Conservation (phyloP, 2,113 vertebrate species). For the Passer domesticus region DNA sequence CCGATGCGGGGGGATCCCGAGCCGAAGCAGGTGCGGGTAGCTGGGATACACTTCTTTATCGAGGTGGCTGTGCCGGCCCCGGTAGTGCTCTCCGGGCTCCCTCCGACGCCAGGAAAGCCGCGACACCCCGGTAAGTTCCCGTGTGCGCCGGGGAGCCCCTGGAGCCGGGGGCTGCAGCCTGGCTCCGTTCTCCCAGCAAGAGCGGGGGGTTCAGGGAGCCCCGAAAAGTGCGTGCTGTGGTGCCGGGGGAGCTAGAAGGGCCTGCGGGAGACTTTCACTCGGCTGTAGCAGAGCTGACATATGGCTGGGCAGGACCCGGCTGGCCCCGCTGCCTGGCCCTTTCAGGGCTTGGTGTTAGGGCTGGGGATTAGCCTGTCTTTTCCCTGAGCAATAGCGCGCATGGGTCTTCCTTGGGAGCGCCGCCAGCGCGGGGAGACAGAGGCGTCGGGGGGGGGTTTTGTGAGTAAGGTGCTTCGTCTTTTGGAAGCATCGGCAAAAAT, state of each 20-base stretch:
- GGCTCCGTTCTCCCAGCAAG: neutral
- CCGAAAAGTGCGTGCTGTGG: neutral
- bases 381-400: neutral
- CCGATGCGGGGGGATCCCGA: neutral
- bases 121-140: neutral
- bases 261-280: neutral
- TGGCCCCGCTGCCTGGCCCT: neutral
- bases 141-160: neutral
- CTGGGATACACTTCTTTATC: neutral
- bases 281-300: neutral
- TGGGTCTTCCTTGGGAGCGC: neutral
- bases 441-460: neutral
- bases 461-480: neutral
- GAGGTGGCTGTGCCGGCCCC: neutral
- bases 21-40: slow-evolving; percentile 30
- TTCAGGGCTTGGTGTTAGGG: neutral
- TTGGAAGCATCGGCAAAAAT: neutral
- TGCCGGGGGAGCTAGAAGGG: neutral
- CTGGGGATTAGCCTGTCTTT: slow-evolving; percentile 5
- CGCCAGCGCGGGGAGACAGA: neutral
- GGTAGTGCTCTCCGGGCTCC: neutral
- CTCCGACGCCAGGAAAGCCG: neutral
- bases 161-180: neutral
- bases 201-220: neutral
- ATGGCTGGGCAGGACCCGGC: slow-evolving; percentile 9